Evolutionary conservation across 1,140 invertebrate genomes (phyloP).

Genomic region (Lamellibrachia luymesi): DNA sequence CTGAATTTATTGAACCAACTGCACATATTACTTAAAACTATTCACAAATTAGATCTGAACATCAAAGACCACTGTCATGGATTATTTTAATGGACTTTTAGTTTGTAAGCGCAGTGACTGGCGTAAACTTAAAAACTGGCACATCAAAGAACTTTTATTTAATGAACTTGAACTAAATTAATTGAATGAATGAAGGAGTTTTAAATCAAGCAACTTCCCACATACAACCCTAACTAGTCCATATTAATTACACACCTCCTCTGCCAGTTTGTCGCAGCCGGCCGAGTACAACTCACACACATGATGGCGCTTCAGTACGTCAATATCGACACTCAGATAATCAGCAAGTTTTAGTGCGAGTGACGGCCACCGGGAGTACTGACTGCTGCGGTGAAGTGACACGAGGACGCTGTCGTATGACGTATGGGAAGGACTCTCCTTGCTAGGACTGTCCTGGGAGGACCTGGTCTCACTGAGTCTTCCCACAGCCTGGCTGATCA

Average conservation of each 20-base stretch:
- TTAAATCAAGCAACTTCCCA: too few relatives aligned
- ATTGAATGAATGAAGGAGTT: too few relatives aligned
- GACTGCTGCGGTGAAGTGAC: constrained; percentile 6
- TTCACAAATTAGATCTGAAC: too few relatives aligned
- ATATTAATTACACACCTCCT: constrained; percentile 62
- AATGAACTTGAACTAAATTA: too few relatives aligned
- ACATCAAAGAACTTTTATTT: too few relatives aligned
- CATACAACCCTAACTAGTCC: too few relatives aligned
- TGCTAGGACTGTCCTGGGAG: not conserved
- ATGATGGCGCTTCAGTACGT: constrained; percentile 74
- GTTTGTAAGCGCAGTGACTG: too few relatives aligned
- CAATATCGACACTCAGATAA: constrained; percentile 77
- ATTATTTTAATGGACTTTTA: too few relatives aligned
- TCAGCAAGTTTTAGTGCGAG: constrained; percentile 69
- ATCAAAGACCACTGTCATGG: too few relatives aligned
- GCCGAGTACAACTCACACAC: constrained; percentile 73
- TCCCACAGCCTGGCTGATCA: constrained; percentile 8
- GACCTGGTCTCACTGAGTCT: not conserved
- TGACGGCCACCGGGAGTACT: constrained; percentile 35
- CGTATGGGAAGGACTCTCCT: not conserved
- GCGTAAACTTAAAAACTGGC: too few relatives aligned
- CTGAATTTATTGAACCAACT: too few relatives aligned
- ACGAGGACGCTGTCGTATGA: not conserved
- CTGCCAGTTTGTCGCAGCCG: constrained; percentile 74
- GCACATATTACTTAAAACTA: too few relatives aligned